Base-by-base conservation (phyloP, 2,113 vertebrate species). In the Lutjanus erythropterus region DNA sequence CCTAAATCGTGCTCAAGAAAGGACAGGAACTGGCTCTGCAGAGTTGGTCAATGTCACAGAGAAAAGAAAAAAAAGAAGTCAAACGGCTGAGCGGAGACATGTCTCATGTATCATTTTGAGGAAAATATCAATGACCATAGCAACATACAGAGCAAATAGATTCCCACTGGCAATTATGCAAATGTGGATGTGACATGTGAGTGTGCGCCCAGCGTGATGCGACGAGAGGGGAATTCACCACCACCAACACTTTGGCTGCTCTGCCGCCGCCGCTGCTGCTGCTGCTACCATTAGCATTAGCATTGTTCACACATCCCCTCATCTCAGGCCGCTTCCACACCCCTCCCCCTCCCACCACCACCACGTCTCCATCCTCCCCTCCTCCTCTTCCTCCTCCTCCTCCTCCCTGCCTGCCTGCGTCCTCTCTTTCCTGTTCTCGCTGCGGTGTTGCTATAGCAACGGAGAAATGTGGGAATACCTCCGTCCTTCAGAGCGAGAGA, bases 381-480 rank as follows among this genome's bases (percentile, higher is more conserved):
- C 58, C 65, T 53, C 69, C 53, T 35, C 55, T 7, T 35, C 33
- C 33, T 35, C 46, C 66, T 31, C 74, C 72, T 58, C 60, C 75
- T 59, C 75, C 27, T 50, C 81, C 49, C 69, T n/a, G n/a, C 85
- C 65, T 67, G 83, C 79, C 82, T 83, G 81, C 89, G 65, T 83
- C 86, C 89, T 89, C 92, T 90, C 87, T 87, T 89, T 93, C 88
- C 91, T 92, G 81, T 90, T 94, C 94, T 91, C 88, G 89, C 89
- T 93, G 94, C 94, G 87, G 94, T 92, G 93, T 95, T 94, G 91
- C 94, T 93, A 95, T 95, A 94, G 94, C 89, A 94, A 95, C 94
- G 80, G 91, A 92, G 92, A 95, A 94, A 95, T 95, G 94, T 95
- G 94, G 94, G 95, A 95, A 95, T 95, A 95, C 93, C 94, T 93